Percentiles rank a stretch among this genome's conserved stretches.
These are phyloP conservation scores for Asarcornis scutulata DNA, from an alignment of 2,113 vertebrate genomes.

Conservation along the genomic window DNA sequence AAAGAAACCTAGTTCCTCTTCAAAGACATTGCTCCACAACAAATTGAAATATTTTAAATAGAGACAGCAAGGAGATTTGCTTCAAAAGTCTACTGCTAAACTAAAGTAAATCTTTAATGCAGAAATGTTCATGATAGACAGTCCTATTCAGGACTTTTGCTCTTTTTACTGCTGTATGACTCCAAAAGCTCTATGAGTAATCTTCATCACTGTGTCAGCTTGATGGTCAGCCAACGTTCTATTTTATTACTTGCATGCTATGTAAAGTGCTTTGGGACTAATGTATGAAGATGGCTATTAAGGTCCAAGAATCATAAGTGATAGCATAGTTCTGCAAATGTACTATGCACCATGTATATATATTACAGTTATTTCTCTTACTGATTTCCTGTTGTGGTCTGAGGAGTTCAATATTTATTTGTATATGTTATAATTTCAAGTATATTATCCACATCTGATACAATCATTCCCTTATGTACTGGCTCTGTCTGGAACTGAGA, in stretches of 20 bases:
- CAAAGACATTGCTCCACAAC: neutral
- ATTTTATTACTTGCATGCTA: neutral
- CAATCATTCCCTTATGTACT: neutral
- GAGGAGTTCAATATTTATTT: neutral
- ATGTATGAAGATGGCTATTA: neutral
- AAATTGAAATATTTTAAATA: neutral
- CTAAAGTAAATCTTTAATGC: neutral
- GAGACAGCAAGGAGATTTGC: neutral
- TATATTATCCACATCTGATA: neutral
- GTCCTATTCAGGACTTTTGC: neutral
- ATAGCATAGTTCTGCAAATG: neutral
- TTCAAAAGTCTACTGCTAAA: neutral
- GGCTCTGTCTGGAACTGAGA: neutral
- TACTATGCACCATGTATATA: neutral
- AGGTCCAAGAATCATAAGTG: neutral
- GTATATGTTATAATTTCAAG: neutral
- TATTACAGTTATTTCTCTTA: neutral
- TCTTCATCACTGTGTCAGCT: neutral
- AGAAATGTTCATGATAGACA: neutral
- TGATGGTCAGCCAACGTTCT: neutral
- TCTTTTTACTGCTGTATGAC: neutral
- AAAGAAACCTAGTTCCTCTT: neutral
- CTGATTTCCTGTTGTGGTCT: neutral
- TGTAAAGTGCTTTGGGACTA: neutral
- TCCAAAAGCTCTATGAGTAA: neutral